phyloP scores from a whole-genome alignment of 2,888 invertebrate genomes.

The Thecophora atra region DNA sequence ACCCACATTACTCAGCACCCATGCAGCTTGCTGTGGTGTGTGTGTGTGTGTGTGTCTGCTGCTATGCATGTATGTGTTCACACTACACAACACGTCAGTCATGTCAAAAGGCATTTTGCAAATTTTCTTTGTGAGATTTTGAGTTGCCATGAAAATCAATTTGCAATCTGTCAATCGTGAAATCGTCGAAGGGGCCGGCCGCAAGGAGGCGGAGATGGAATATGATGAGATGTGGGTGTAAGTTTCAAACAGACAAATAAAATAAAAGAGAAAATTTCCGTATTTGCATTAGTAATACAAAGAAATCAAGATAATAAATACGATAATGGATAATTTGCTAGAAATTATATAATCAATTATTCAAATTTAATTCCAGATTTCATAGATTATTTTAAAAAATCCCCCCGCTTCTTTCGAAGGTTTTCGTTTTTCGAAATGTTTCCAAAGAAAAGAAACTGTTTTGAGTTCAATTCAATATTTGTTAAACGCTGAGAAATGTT shows the following conservation, averaged over 20 bases:
- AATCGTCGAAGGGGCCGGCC: neutral
- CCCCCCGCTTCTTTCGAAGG: too few species aligned
- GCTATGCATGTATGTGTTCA: conserved; percentile 21
- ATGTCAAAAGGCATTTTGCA: conserved; percentile 39
- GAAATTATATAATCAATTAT: neutral
- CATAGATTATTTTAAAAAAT: too few species aligned
- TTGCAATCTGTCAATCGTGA: conserved; percentile 60
- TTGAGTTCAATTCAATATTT: too few species aligned
- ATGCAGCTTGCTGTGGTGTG: conserved; percentile 15
- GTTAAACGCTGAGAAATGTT: too few species aligned
- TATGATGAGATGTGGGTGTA: neutral
- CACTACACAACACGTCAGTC: conserved; percentile 31
- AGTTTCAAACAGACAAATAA: neutral
- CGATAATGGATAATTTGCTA: neutral
- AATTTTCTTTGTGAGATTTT: conserved; percentile 41
- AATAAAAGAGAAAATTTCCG: neutral
- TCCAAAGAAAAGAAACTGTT: too few species aligned
- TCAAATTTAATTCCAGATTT: too few species aligned
- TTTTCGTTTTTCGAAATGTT: neutral
- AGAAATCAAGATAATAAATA: neutral
- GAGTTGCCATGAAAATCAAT: conserved; percentile 59
- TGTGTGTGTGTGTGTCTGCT: conserved; percentile 19
- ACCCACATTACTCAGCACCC: conserved; percentile 41
- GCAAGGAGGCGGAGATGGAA: neutral
- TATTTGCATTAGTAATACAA: neutral